Base-by-base conservation (phyloP, 2,888 invertebrate species). In the Lycophotia porphyrea region DNA sequence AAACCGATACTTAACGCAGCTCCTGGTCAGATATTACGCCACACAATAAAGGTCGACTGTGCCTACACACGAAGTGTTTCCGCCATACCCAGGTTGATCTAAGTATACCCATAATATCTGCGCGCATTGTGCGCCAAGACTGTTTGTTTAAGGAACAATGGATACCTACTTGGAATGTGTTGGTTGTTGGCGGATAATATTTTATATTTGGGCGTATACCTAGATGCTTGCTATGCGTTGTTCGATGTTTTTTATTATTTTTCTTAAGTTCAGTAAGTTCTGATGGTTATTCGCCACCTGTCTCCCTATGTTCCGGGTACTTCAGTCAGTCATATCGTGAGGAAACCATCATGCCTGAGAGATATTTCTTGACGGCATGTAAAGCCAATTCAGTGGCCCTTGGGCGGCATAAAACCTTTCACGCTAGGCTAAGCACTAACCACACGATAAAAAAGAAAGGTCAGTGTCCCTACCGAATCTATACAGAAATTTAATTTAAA, bases 101-200 rank as follows among this genome's bases (percentile, higher is more conserved):
- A n/a, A n/a, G n/a, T n/a, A 36, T 34, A 79, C 31, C 44, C 36
- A 34, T 66, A 58, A 34, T 47, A 69, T 71, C 67, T 39, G 21
- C 47, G 34, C 31, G 24, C 49, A 68, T 84, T 80, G 84, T 80
- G 44, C 58, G 58, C 44, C 52, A 79, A 71, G 63, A 52, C 65
- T 63, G 76, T 76, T 77, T 71, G 77, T 74, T 81, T 15, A 71
- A 67, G 52, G 76, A 72, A 84, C 82, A 81, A 81, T 77, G 61
- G 78, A 52, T 52, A 60, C 36, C 42, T 42, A 68, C 65, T 77
- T 73, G 67, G 65, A 84, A 72, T 70, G 70, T 70, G 76, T 72
- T 69, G 65, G 36, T 31, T 70, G 75, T 69, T 71, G 65, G 36
- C 36, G 42, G 70, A 80, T 76, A 74, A 84, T 82, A 76, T 84